These are phyloP conservation scores for Lasioglossum leucozonium DNA, from an alignment of 2,888 invertebrate species.

Conservation along the genomic window DNA sequence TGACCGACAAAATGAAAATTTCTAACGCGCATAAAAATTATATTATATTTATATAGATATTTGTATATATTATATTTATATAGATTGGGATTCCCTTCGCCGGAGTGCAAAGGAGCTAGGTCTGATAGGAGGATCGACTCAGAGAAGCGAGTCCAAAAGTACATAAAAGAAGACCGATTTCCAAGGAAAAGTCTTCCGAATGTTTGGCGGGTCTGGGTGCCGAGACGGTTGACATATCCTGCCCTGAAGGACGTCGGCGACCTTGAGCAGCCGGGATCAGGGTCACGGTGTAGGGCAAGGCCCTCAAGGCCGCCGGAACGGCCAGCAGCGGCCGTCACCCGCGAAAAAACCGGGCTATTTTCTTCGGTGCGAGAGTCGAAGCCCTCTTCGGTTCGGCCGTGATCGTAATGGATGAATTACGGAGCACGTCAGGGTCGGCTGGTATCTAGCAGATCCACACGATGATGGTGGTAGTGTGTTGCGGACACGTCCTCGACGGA, in stretches of 20 bases:
- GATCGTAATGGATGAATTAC: conserved; percentile 42
- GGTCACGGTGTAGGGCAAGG: conserved; percentile 71
- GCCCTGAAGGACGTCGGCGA: conserved; percentile 66
- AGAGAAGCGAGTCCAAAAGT: not conserved
- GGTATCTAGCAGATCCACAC: conserved; percentile 23
- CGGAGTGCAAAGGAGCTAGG: not conserved
- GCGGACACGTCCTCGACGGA: conserved; percentile 21
- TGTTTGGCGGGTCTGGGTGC: not conserved
- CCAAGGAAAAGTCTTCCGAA: not conserved
- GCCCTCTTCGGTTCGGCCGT: conserved; percentile 10
- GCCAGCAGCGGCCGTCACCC: conserved; percentile 36
- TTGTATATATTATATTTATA: too few relatives aligned
- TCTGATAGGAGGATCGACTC: too few relatives aligned
- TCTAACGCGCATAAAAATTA: not conserved
- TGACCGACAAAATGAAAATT: not conserved
- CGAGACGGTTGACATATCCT: conserved; percentile 64
- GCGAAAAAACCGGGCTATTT: conserved; percentile 18
- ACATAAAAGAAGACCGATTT: not conserved
- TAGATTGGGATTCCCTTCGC: not conserved
- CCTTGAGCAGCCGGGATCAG: conserved; percentile 73
- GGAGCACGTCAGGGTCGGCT: conserved; percentile 25
- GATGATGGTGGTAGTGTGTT: not conserved
- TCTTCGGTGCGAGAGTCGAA: conserved; percentile 11
- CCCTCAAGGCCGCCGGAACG: conserved; percentile 74
- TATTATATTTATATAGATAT: not conserved